Base-by-base conservation (phyloP, 2,113 vertebrate genomes). In the Columbina picui region DNA sequence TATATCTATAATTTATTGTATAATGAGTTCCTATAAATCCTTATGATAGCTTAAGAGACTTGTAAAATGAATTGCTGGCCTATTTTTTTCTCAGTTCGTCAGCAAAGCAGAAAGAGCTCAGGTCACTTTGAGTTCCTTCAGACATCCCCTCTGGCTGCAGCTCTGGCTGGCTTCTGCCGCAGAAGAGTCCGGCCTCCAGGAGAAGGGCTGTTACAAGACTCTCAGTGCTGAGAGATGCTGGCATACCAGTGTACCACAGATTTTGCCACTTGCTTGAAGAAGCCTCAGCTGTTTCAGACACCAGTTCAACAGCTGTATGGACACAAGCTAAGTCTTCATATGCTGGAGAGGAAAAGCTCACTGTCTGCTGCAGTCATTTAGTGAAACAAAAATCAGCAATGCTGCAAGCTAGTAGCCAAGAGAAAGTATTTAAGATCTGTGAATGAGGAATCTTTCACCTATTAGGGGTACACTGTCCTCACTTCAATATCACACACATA, bases 1-100 rank as follows among this genome's bases (percentile, higher is more conserved):
- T 95, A 70, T 94, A 84, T 89, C 96, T 85, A 43, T 76, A 96
- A 96, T 82, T 94, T 94, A 88, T 84, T 45, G 86, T 49, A 77
- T 56, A 95, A 73, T 57, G 56, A 93, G 43, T 19, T 70, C 64
- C 79, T 82, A 85, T 91, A 89, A 94, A 94, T 94, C 65, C 81
- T 89, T 79, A 83, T 8, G 79, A 92, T 87, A 70, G 49, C 50
- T 91, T 90, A 67, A 84, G 55, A 94, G 89, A 74, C 71, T 68
- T 86, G 20, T 39, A 67, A 94, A 95, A 87, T 14, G 6, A 91
- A 87, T 32, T 57, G 22, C 69, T 71, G 36, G 38, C 29, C 38
- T 86, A 16, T 29, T 89, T 88, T 84, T 71, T 63, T 7, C 60
- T 67, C 65, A 29, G 39, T 59, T 90, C 23, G 0, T 68, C 91